phyloP scores from a whole-genome alignment of 2,888 invertebrate species.

The Vesta saturnalis region DNA sequence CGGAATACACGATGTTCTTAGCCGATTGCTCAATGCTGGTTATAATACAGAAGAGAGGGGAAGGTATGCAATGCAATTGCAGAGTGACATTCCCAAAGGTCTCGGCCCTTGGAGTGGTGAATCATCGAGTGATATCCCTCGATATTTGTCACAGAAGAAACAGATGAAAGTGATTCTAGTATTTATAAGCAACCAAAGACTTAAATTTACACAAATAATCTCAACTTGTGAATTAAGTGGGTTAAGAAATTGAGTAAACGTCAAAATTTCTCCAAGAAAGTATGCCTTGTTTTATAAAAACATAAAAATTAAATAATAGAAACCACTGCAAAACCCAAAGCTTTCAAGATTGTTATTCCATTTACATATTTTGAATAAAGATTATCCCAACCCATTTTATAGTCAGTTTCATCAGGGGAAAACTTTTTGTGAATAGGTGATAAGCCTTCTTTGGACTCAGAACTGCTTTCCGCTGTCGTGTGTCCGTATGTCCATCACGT shows the following conservation, averaged over 20 bases:
- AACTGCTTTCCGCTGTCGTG: conserved; percentile 52
- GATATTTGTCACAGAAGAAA: conserved; percentile 37
- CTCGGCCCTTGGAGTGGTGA: conserved; percentile 41
- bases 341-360: conserved; percentile 20
- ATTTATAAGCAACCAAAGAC: conserved; percentile 3
- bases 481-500: conserved; percentile 61
- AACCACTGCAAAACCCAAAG: not conserved
- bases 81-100: conserved; percentile 44
- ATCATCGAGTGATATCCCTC: conserved; percentile 40
- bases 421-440: conserved; percentile 49
- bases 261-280: not conserved
- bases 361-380: conserved; percentile 28
- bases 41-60: conserved; percentile 28
- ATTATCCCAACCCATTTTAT: conserved; percentile 37
- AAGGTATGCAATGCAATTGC: conserved; percentile 38
- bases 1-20: conserved; percentile 34
- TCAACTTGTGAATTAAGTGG: not conserved
- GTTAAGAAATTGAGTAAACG: not conserved
- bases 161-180: conserved; percentile 32
- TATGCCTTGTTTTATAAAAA: not conserved
- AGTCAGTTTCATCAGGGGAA: conserved; percentile 51
- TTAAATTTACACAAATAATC: conserved; percentile 9
- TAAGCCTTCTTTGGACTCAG: conserved; percentile 52
- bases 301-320: not conserved
- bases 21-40: conserved; percentile 33